Percentiles rank a stretch among this genome's conserved stretches.
Evolutionary conservation across 92 coral and sea anemone species (phyloP).

Genomic region (Zoanthus gigantus): DNA sequence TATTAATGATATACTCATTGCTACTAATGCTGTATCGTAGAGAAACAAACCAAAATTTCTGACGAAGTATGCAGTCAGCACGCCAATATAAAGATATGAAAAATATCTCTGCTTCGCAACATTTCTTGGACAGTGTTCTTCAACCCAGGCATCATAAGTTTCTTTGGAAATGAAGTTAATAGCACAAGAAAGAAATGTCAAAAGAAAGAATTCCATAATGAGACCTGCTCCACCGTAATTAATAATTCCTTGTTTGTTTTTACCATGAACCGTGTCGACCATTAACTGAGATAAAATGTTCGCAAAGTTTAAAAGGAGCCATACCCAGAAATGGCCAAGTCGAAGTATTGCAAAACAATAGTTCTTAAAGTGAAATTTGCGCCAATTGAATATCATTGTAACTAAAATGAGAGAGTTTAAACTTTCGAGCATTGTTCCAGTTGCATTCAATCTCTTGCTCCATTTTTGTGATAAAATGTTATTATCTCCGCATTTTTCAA

Average conservation of each 20-base stretch:
- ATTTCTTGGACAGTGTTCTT: conserved; percentile 12
- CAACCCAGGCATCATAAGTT: conserved; percentile 58
- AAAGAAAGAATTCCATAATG: conserved; percentile 40
- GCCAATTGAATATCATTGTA: conserved; percentile 63
- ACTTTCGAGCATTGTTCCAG: conserved; percentile 63
- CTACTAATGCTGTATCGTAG: conserved; percentile 82
- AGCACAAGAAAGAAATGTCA: conserved; percentile 63
- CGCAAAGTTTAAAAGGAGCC: conserved; percentile 58
- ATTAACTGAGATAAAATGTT: conserved; percentile 33
- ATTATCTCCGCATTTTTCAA: conserved; percentile 54
- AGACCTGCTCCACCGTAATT: conserved; percentile 35
- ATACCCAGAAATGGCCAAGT: conserved; percentile 85
- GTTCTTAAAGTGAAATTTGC: conserved; percentile 54
- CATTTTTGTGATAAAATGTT: conserved; percentile 30
- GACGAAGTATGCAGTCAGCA: conserved; percentile 62
- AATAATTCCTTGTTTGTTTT: not conserved
- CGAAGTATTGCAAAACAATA: conserved; percentile 60
- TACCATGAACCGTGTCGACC: conserved; percentile 52
- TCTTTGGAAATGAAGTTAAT: conserved; percentile 68
- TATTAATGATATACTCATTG: conserved; percentile 76
- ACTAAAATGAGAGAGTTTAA: conserved; percentile 61
- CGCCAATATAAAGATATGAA: conserved; percentile 37
- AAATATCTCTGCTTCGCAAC: conserved; percentile 32
- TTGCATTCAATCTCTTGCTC: conserved; percentile 43
- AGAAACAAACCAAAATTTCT: conserved; percentile 79